Conservation (phyloP, 2,888 invertebrate genomes). For the Tuberolachnus salignus region DNA sequence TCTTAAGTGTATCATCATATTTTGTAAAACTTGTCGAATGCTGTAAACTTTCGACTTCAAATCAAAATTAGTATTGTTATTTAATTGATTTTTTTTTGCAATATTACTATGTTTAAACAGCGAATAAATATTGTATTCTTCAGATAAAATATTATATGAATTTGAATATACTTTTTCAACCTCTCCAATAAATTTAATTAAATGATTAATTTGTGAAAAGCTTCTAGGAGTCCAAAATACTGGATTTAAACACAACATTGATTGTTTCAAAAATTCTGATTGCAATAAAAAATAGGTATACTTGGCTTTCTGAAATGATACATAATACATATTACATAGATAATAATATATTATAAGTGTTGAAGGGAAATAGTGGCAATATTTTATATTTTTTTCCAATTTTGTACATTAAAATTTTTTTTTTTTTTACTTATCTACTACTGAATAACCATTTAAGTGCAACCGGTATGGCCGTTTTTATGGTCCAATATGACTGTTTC, state of each 20-base stretch:
- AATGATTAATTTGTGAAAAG: conserved; percentile 11
- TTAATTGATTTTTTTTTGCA: neutral
- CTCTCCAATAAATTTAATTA: conserved; percentile 2
- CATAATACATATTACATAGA: neutral
- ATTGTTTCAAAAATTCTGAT: conserved; percentile 50
- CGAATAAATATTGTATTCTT: conserved; percentile 40
- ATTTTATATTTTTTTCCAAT: too few species aligned
- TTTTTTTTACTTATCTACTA: too few species aligned
- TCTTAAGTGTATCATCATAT: conserved; percentile 28
- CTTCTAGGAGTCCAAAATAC: conserved; percentile 23
- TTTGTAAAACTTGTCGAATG: conserved; percentile 24
- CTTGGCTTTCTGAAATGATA: conserved; percentile 49
- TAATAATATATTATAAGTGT: too few species aligned
- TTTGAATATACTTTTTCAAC: conserved; percentile 38
- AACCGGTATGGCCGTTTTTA: too few species aligned
- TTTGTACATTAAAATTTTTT: too few species aligned
- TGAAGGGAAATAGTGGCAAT: too few species aligned
- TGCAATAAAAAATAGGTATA: conserved; percentile 51
- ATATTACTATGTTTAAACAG: conserved; percentile 35
- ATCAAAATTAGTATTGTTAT: conserved; percentile 30
- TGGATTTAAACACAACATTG: conserved; percentile 47
- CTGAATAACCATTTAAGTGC: too few species aligned
- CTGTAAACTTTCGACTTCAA: conserved; percentile 18
- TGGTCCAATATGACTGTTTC: too few species aligned
- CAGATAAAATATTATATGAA: conserved; percentile 19